Conservation (phyloP, 2,888 invertebrate species). For the Rhyacophila evoluta region DNA sequence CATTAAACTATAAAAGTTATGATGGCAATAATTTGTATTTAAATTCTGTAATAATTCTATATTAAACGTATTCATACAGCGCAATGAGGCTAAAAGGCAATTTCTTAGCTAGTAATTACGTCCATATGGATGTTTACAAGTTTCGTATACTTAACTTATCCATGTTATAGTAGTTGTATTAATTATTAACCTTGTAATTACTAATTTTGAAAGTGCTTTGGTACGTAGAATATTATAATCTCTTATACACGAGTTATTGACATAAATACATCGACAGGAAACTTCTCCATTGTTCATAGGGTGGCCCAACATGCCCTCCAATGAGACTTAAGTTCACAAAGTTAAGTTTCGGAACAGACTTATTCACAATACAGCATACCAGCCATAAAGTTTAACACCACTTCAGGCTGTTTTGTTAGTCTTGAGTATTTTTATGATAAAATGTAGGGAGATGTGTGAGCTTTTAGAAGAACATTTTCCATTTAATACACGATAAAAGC, state of each 20-base stretch:
- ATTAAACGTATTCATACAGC: no score
- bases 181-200: no score
- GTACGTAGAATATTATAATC: neutral
- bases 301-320: neutral
- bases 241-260: constrained; percentile 2
- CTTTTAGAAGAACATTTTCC: no score
- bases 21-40: no score
- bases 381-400: neutral
- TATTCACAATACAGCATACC: neutral
- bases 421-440: neutral
- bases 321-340: neutral
- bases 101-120: no score
- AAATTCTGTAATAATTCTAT: no score
- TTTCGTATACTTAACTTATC: no score
- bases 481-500: no score
- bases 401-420: neutral
- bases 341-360: neutral
- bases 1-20: no score
- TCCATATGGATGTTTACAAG: no score
- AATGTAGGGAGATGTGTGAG: neutral
- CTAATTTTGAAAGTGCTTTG: neutral
- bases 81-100: no score
- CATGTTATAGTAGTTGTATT: no score
- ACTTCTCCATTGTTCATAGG: neutral
- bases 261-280: neutral